phyloP scores from a whole-genome alignment of 2,888 invertebrate genomes.

The Phyto melanocephala region DNA sequence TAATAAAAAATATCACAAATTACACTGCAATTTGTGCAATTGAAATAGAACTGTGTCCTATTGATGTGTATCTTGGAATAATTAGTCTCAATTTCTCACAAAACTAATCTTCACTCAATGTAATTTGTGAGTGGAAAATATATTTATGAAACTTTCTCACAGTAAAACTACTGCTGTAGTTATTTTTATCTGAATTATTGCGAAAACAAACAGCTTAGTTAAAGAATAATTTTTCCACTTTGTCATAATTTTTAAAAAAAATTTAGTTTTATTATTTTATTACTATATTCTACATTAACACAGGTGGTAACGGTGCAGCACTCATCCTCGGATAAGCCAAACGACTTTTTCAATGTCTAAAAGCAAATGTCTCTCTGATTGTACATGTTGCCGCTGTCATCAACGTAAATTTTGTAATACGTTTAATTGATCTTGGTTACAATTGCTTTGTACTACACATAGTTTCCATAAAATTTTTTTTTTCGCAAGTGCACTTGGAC shows the following conservation, averaged over 20 bases:
- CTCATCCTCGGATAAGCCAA: no score
- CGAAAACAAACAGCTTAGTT: slow-evolving; percentile 3
- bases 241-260: slow-evolving; percentile 15
- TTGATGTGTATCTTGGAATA: slow-evolving; percentile 10
- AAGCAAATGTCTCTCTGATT: no score
- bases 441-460: no score
- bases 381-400: no score
- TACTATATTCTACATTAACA: no score
- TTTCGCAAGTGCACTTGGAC: no score
- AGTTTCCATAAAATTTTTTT: no score
- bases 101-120: slow-evolving; percentile 37
- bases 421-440: no score
- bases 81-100: neutral
- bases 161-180: neutral
- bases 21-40: slow-evolving; percentile 9
- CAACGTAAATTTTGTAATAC: no score
- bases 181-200: slow-evolving; percentile 43
- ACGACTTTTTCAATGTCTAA: no score
- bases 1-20: neutral
- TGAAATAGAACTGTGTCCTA: slow-evolving; percentile 34
- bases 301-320: no score
- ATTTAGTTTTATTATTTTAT: neutral
- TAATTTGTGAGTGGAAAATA: neutral
- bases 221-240: slow-evolving; percentile 39
- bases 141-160: slow-evolving; percentile 12